These are phyloP conservation scores for Drosophila quadrilineata DNA, from an alignment of 1,140 invertebrate genomes.

Conservation along the genomic window DNA sequence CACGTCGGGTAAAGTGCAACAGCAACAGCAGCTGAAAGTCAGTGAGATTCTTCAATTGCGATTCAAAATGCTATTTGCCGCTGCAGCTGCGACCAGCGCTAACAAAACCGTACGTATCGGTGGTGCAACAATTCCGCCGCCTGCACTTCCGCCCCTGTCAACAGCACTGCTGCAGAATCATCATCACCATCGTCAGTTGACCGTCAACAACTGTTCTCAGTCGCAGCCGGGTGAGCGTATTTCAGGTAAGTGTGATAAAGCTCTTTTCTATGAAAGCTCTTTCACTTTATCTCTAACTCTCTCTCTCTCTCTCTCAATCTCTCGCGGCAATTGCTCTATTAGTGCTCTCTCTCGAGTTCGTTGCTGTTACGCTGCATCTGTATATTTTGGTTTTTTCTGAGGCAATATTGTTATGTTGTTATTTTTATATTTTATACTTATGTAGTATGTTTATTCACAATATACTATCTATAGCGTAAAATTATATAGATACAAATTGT, in stretches of 20 bases:
- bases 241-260: constrained; percentile 46
- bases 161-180: constrained; percentile 51
- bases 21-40: constrained; percentile 76
- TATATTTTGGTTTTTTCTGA: constrained; percentile 67
- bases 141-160: constrained; percentile 33
- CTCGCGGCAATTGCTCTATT: constrained; percentile 11
- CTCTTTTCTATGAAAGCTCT: constrained; percentile 19
- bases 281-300: neutral
- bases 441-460: neutral
- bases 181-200: constrained; percentile 55
- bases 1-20: constrained; percentile 74
- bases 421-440: constrained; percentile 53
- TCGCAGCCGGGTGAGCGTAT: constrained; percentile 50
- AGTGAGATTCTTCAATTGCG: constrained; percentile 51
- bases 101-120: constrained; percentile 35
- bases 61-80: constrained; percentile 67
- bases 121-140: constrained; percentile 37
- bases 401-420: constrained; percentile 59
- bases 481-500: constrained; percentile 8
- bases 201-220: constrained; percentile 23
- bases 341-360: constrained; percentile 18
- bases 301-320: neutral
- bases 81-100: constrained; percentile 38
- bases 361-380: constrained; percentile 52
- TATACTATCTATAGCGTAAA: constrained; percentile 6